Percentiles rank a stretch among this genome's conserved stretches.
Conservation (phyloP, 2,888 invertebrate species). For the Diarsia mendica region DNA sequence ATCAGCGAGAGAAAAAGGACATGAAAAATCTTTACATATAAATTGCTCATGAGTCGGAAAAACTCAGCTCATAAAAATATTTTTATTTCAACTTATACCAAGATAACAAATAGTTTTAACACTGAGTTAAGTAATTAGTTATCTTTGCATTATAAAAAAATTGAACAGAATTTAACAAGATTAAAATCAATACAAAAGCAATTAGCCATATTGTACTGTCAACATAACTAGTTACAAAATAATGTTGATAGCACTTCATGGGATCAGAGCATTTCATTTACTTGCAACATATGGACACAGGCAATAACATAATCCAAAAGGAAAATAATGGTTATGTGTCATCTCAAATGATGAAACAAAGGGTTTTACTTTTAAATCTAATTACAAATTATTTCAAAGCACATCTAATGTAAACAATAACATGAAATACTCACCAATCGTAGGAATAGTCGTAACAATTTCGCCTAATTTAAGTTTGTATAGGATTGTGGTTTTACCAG, state of each 20-base stretch:
- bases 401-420: not conserved
- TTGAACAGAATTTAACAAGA: conserved; percentile 27
- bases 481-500: conserved; percentile 99
- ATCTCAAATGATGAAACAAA: conserved; percentile 25
- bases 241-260: conserved; percentile 7
- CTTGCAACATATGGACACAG: conserved; percentile 19
- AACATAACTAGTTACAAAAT: conserved; percentile 9
- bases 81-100: not conserved
- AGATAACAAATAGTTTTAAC: conserved; percentile 14
- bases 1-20: not conserved
- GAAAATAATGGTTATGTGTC: not conserved
- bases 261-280: conserved; percentile 5
- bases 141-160: conserved; percentile 18
- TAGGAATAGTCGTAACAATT: conserved; percentile 99
- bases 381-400: conserved; percentile 11
- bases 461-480: conserved; percentile 99
- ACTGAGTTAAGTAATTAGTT: conserved; percentile 27
- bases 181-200: conserved; percentile 42
- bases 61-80: not conserved
- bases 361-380: conserved; percentile 3
- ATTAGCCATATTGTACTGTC: conserved; percentile 43
- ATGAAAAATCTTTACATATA: not conserved
- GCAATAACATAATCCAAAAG: not conserved
- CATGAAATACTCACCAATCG: conserved; percentile 95
- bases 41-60: not conserved